These are phyloP conservation scores for Harpagoxenus sublaevis DNA, from an alignment of 2,888 invertebrate species.

Conservation along the genomic window DNA sequence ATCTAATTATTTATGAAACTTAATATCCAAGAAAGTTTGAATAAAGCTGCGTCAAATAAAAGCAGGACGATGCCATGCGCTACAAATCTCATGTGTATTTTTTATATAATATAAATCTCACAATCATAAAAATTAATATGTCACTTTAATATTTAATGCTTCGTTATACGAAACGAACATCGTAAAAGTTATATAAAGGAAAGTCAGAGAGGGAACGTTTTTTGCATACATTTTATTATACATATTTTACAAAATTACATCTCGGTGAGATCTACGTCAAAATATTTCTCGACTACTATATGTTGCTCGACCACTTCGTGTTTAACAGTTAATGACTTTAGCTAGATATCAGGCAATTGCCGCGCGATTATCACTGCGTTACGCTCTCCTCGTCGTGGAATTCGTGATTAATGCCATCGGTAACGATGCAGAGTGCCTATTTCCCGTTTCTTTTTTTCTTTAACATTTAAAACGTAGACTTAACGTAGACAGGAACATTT, in stretches of 20 bases:
- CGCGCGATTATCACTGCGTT: background rate
- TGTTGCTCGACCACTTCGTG: constrained; percentile 9
- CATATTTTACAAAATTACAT: constrained; percentile 64
- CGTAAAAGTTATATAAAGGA: background rate
- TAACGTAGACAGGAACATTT: constrained; percentile 49
- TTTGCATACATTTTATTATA: constrained; percentile 58
- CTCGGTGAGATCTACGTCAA: constrained; percentile 49
- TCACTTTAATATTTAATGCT: no score
- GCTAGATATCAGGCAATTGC: constrained; percentile 26
- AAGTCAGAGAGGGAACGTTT: background rate
- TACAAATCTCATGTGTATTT: no score
- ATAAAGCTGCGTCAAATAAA: no score
- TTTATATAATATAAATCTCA: no score
- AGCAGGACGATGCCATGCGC: no score
- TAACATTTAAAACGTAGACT: constrained; percentile 1
- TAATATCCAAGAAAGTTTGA: no score
- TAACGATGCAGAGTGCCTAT: background rate
- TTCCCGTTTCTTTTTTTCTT: background rate
- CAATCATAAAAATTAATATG: no score
- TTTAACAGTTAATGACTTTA: constrained; percentile 42
- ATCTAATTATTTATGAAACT: no score
- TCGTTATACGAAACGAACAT: background rate
- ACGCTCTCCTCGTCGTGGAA: background rate
- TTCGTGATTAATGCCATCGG: background rate
- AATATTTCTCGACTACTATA: constrained; percentile 25